A percentile compares a stretch with the other conserved stretches of the same genome.
phyloP scores from a whole-genome alignment of 2,113 vertebrate species.

The Crotalus horridus region DNA sequence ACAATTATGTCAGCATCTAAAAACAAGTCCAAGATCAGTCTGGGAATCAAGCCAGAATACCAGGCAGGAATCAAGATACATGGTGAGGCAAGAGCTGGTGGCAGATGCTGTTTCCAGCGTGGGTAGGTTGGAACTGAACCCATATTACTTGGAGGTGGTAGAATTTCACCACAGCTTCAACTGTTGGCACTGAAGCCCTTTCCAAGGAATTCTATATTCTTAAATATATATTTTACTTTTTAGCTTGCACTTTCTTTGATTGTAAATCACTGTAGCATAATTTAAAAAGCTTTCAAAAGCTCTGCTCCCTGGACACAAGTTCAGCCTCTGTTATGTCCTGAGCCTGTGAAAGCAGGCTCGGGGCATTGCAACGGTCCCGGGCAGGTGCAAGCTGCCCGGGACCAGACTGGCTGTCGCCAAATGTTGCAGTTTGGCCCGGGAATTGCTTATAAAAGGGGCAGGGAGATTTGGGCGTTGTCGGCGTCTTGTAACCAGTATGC shows the following conservation, averaged over 20 bases:
- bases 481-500: too few relatives aligned
- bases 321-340: too few relatives aligned
- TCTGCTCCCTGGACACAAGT: neutral
- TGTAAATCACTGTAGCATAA: too few relatives aligned
- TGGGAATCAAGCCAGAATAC: neutral
- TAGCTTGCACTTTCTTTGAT: neutral
- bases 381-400: too few relatives aligned
- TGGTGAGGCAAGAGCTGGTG: neutral
- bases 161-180: neutral
- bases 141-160: neutral
- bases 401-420: too few relatives aligned
- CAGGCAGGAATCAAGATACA: neutral
- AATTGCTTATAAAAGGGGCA: too few relatives aligned
- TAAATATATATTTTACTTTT: neutral
- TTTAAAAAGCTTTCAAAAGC: neutral
- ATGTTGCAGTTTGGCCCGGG: too few relatives aligned
- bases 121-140: neutral
- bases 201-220: neutral
- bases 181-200: neutral
- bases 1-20: neutral
- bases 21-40: neutral
- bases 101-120: neutral
- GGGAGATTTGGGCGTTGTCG: too few relatives aligned
- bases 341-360: too few relatives aligned
- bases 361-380: too few relatives aligned